phyloP scores from a whole-genome alignment of 2,797 vertebrate genomes.

The Tapirus indicus region DNA sequence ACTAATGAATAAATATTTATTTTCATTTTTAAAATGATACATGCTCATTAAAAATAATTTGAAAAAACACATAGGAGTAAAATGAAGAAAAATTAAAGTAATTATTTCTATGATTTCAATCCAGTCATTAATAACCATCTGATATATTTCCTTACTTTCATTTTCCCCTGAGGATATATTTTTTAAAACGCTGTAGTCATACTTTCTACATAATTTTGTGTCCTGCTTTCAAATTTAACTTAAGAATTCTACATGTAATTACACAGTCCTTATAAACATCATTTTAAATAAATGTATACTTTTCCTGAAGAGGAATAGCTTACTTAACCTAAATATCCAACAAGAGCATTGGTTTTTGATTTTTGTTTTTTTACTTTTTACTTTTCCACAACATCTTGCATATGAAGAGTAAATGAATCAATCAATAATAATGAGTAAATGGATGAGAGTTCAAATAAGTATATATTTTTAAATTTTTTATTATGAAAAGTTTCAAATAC shows the following conservation, averaged over 20 bases:
- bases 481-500: neutral
- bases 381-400: neutral
- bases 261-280: neutral
- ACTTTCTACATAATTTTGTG: slow-evolving; percentile 63
- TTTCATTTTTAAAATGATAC: slow-evolving; percentile 81
- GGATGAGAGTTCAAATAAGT: slow-evolving; percentile 40
- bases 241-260: slow-evolving; percentile 64
- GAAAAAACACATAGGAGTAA: slow-evolving; percentile 70
- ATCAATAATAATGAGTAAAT: slow-evolving; percentile 43
- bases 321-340: slow-evolving; percentile 38
- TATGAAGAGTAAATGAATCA: slow-evolving; percentile 46
- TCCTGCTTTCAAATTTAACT: slow-evolving; percentile 67
- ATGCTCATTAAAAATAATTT: slow-evolving; percentile 81
- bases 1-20: slow-evolving; percentile 80
- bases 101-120: slow-evolving; percentile 81
- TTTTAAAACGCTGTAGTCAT: slow-evolving; percentile 55
- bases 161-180: slow-evolving; percentile 58
- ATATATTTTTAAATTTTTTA: slow-evolving; percentile 21
- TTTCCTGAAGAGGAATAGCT: slow-evolving; percentile 41
- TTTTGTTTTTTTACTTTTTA: neutral
- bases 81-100: slow-evolving; percentile 82
- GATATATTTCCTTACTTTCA: slow-evolving; percentile 69
- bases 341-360: neutral
- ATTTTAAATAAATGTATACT: slow-evolving; percentile 51
- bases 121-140: slow-evolving; percentile 74